Percentiles rank a stretch among this genome's conserved stretches.
Evolutionary conservation across 1,140 invertebrate species (phyloP).

Genomic region (Acromyrmex echinatior): DNA sequence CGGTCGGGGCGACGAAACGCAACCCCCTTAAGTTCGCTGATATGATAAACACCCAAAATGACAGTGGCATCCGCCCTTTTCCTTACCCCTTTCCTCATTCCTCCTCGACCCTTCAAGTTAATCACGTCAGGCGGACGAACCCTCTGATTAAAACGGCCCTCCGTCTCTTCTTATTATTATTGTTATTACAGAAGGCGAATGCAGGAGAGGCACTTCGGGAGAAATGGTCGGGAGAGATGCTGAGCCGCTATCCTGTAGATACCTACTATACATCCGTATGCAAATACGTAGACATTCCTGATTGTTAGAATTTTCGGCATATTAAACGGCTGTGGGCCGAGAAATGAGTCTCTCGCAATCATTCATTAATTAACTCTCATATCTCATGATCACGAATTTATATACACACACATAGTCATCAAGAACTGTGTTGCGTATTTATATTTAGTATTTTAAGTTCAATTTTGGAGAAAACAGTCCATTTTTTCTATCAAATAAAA

Average conservation of each 20-base stretch:
- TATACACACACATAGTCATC: too few relatives aligned
- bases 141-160: conserved; percentile 80
- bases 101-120: conserved; percentile 73
- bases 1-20: conserved; percentile 59
- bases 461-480: background rate
- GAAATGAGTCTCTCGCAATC: conserved; percentile 64
- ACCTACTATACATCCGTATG: background rate
- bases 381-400: conserved; percentile 52
- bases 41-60: conserved; percentile 81
- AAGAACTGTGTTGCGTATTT: background rate
- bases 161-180: conserved; percentile 77
- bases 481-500: background rate
- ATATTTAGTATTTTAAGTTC: background rate
- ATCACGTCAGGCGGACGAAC: conserved; percentile 78
- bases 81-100: conserved; percentile 30
- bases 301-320: conserved; percentile 74
- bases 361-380: conserved; percentile 74
- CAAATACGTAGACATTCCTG: conserved; percentile 28
- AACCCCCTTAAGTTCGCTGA: conserved; percentile 64
- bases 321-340: conserved; percentile 73
- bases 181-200: conserved; percentile 76
- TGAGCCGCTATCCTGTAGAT: conserved; percentile 21
- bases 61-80: conserved; percentile 64
- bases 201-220: conserved; percentile 64
- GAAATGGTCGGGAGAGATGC: conserved; percentile 52